These are phyloP conservation scores for Parnassius smintheus DNA, from an alignment of 2,888 invertebrate species.

Conservation along the genomic window DNA sequence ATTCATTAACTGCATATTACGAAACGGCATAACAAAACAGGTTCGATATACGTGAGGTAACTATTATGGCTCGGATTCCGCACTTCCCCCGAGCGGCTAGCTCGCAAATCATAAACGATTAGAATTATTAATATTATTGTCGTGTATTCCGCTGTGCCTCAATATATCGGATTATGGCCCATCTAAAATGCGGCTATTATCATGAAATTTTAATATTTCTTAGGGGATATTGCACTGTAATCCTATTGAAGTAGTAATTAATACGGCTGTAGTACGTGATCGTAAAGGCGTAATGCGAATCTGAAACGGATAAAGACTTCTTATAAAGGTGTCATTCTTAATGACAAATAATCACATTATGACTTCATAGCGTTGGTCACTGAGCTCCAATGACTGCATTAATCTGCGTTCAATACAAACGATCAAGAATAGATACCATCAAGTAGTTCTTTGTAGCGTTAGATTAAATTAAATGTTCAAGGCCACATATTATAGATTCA, in stretches of 20 bases:
- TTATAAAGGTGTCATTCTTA: constrained; percentile 38
- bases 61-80: constrained; percentile 17
- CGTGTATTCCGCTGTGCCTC: constrained; percentile 18
- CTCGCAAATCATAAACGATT: constrained; percentile 24
- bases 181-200: constrained; percentile 15
- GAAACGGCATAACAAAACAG: constrained; percentile 15
- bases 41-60: constrained; percentile 24
- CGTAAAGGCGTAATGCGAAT: constrained; percentile 3
- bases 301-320: constrained; percentile 1
- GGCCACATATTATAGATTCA: too few species aligned
- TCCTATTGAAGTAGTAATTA: not conserved
- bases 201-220: constrained; percentile 12
- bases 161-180: constrained; percentile 20
- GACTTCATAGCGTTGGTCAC: constrained; percentile 32
- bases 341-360: constrained; percentile 51
- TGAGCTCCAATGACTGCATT: constrained; percentile 28
- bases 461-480: too few species aligned
- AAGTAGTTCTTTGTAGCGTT: too few species aligned
- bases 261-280: constrained; percentile 7
- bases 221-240: constrained; percentile 13
- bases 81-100: constrained; percentile 19
- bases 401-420: constrained; percentile 25
- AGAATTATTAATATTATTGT: constrained; percentile 27
- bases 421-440: not conserved
- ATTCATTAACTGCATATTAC: constrained; percentile 4